These are phyloP conservation scores for Cherax destructor DNA, from an alignment of 1,140 invertebrate genomes.

Conservation along the genomic window DNA sequence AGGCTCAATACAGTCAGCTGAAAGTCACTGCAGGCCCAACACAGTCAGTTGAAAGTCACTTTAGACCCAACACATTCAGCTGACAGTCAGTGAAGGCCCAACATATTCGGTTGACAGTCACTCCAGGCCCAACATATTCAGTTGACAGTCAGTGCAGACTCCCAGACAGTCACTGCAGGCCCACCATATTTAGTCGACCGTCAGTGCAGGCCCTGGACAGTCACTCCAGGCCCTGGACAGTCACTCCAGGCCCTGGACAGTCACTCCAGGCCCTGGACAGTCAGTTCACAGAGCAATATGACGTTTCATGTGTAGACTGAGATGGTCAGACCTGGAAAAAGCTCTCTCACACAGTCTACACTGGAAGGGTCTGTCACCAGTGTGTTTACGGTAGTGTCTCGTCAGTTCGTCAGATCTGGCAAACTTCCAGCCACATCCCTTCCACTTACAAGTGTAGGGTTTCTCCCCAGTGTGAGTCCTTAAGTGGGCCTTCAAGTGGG, in stretches of 20 bases:
- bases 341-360: slow-evolving; percentile 52
- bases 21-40: no score
- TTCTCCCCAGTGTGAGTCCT: slow-evolving; percentile 58
- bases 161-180: no score
- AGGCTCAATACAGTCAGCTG: no score
- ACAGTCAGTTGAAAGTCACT: no score
- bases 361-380: slow-evolving; percentile 60
- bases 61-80: no score
- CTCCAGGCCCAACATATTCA: no score
- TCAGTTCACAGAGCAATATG: neutral
- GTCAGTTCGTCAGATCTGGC: slow-evolving; percentile 54
- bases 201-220: neutral
- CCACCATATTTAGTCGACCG: no score
- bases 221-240: no score
- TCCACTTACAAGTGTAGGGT: slow-evolving; percentile 59
- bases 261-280: neutral
- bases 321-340: slow-evolving; percentile 54
- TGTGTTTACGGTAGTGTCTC: slow-evolving; percentile 61
- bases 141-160: no score
- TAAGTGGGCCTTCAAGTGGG: slow-evolving; percentile 54
- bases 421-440: slow-evolving; percentile 56
- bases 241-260: no score
- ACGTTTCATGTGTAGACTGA: slow-evolving; percentile 48
- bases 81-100: no score
- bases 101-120: no score